Base-by-base conservation (phyloP, 2,888 invertebrate genomes). In the Cephus pulcher region DNA sequence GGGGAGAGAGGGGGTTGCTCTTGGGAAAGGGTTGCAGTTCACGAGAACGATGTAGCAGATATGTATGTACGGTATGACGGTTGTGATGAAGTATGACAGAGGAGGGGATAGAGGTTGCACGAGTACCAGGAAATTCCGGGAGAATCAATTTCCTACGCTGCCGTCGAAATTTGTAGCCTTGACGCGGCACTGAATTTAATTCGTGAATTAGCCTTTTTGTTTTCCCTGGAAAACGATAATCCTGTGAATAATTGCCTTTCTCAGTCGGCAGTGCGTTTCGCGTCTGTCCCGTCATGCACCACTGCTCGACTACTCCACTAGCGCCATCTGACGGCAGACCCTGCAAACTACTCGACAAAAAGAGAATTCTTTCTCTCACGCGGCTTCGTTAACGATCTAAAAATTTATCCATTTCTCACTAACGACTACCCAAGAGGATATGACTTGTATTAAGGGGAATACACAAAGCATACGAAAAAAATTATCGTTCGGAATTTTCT, bases 61-160 rank as follows among this genome's bases (percentile, higher is more conserved):
- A 23, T 56, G 40, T 23, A 23, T 2, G 40, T 56, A 56, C 40
- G 23, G 40, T 56, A 9, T 56, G 9, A 56, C 23, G 40, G 40
- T 15, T 23, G 40, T 56, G 40, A 56, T 56, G 40, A 56, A 56
- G 9, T 56, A 23, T 56, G 23, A 0, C 23, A 6, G 23, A 23
- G 23, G 40, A 69, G 37, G 40, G n/a, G 68, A 56, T 56, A n/a
- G 15, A 71, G 34, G 69, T 75, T 34, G 71, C 23, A 33, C 40
- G 79, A 69, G 69, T 37, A 80, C 80, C 79, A 78, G 80, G 82
- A 84, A 85, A 82, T 79, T 82, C 83, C 80, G 79, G 80, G 82
- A 82, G 84, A 84, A 86, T 86, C 84, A 85, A 86, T 86, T 86
- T 86, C 82, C 84, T 77, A 76, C 77, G 79, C 80, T 80, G 77